Conservation (phyloP, 2,888 invertebrate genomes). For the Erannis defoliaria region DNA sequence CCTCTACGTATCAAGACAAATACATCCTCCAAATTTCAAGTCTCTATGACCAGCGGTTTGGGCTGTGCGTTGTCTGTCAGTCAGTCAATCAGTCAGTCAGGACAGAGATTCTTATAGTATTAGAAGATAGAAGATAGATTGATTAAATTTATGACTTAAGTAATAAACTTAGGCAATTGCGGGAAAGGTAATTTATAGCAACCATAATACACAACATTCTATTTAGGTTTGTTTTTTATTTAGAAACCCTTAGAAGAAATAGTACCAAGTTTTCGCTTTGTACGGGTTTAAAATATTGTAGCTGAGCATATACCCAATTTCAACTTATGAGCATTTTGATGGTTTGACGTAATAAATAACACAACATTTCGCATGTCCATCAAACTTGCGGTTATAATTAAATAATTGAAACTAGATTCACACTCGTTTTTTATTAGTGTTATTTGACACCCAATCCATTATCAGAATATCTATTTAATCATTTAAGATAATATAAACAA, state of each 20-base stretch:
- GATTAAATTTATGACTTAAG: slow-evolving; percentile 15
- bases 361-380: slow-evolving; percentile 12
- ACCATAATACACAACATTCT: not conserved
- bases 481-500: slow-evolving; percentile 64
- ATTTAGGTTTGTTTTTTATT: not conserved
- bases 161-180: not conserved
- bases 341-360: not conserved
- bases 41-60: no score
- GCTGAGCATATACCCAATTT: not conserved
- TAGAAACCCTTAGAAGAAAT: not conserved
- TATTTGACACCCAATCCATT: slow-evolving; percentile 45
- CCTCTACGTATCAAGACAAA: no score
- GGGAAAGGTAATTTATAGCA: slow-evolving; percentile 8
- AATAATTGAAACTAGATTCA: slow-evolving; percentile 23
- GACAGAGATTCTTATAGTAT: no score
- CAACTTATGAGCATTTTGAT: not conserved
- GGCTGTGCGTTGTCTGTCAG: no score
- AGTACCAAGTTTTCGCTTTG: not conserved
- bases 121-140: no score
- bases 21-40: no score
- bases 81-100: no score
- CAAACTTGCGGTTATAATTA: slow-evolving; percentile 17
- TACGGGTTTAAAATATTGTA: not conserved
- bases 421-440: slow-evolving; percentile 30
- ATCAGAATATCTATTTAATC: slow-evolving; percentile 61